Evolutionary conservation across 2,888 invertebrate species (phyloP).

Genomic region (Caenorhabditis doughertyi): DNA sequence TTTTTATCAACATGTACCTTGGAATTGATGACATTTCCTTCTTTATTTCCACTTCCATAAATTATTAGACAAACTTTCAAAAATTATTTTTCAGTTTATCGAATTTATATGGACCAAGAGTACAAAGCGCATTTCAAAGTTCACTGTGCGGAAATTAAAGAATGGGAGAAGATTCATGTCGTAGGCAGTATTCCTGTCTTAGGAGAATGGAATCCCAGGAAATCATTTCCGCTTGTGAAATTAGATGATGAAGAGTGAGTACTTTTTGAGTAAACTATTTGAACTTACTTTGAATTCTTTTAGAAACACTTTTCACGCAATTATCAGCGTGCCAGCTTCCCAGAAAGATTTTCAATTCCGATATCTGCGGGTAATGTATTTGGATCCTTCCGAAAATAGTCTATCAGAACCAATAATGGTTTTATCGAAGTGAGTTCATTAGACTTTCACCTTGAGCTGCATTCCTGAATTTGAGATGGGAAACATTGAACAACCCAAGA

Average conservation of each 20-base stretch:
- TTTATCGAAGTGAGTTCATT: constrained; percentile 52
- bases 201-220: constrained; percentile 70
- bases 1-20: constrained; percentile 5
- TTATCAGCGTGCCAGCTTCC: constrained; percentile 25
- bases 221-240: constrained; percentile 51
- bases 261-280: too few relatives aligned
- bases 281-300: neutral
- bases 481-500: constrained; percentile 61
- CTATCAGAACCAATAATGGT: constrained; percentile 43
- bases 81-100: constrained; percentile 14
- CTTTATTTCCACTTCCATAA: neutral
- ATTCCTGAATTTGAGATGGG: too few relatives aligned
- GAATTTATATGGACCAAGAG: constrained; percentile 57
- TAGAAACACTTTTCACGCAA: constrained; percentile 48
- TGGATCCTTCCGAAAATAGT: constrained; percentile 55
- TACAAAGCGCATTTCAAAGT: constrained; percentile 66
- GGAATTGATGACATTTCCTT: constrained; percentile 17
- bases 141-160: constrained; percentile 62
- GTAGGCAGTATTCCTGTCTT: constrained; percentile 68
- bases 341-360: constrained; percentile 50
- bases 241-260: constrained; percentile 47
- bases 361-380: constrained; percentile 47
- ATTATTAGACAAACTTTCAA: neutral
- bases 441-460: too few relatives aligned
- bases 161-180: constrained; percentile 71